These are phyloP conservation scores for Ormyrus rosae DNA, from an alignment of 2,888 invertebrate genomes.

Conservation along the genomic window DNA sequence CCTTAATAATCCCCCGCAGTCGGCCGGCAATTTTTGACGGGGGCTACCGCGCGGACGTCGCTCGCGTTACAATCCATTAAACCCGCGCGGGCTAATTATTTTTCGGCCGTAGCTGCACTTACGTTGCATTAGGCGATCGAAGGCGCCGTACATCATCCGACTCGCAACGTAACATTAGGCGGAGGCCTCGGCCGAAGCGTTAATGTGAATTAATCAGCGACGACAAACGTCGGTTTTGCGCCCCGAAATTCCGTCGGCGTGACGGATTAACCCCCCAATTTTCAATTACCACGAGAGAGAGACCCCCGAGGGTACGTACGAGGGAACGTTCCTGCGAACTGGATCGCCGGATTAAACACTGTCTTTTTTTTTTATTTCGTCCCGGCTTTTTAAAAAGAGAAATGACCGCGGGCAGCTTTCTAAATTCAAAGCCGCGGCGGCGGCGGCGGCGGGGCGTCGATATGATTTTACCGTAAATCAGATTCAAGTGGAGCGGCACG, in stretches of 20 bases:
- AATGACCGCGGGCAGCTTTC: too few relatives aligned
- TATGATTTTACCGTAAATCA: not conserved
- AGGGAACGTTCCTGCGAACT: too few relatives aligned
- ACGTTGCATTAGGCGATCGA: not conserved
- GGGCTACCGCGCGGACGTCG: not conserved
- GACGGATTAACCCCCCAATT: not conserved
- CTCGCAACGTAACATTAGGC: constrained; percentile 11
- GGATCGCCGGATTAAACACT: too few relatives aligned
- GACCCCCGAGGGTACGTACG: too few relatives aligned
- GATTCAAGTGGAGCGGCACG: not conserved
- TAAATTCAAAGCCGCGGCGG: too few relatives aligned
- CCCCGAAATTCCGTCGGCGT: not conserved
- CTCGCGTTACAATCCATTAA: constrained; percentile 20
- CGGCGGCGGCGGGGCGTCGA: too few relatives aligned
- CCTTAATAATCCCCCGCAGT: not conserved
- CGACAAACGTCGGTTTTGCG: not conserved
- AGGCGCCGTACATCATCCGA: constrained; percentile 10
- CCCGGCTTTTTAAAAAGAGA: too few relatives aligned
- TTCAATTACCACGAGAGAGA: constrained; percentile 3
- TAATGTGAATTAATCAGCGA: constrained; percentile 16
- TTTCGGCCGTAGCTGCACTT: not conserved
- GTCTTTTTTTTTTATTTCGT: too few relatives aligned
- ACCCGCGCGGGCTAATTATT: constrained; percentile 21
- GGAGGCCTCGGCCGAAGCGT: not conserved
- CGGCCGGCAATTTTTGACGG: constrained; percentile 15